phyloP scores from a whole-genome alignment of 2,113 vertebrate genomes.

The Hemiprocne comata region DNA sequence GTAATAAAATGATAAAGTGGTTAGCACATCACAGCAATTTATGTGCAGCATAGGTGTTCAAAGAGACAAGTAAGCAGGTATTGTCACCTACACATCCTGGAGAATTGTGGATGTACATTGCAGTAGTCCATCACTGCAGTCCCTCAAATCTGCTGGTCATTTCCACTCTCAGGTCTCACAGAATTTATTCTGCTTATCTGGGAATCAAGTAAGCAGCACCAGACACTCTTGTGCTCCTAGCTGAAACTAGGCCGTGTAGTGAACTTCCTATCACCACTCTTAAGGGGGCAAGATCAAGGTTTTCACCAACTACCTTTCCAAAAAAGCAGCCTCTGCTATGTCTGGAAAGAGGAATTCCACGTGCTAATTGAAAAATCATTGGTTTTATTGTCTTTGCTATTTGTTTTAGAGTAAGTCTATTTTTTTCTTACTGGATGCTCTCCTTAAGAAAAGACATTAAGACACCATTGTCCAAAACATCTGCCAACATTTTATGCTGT shows the following conservation, averaged over 20 bases:
- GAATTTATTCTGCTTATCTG: not conserved
- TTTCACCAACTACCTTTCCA: not conserved
- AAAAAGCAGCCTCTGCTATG: not conserved
- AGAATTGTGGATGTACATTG: not conserved
- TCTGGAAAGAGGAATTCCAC: not conserved
- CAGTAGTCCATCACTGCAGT: not conserved
- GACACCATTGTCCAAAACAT: not conserved
- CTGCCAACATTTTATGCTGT: not conserved
- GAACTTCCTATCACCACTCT: not conserved
- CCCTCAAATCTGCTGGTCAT: not conserved
- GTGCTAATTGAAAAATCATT: not conserved
- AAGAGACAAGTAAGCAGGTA: constrained; percentile 34
- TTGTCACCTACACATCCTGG: not conserved
- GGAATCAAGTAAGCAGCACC: not conserved
- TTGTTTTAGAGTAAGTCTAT: not conserved
- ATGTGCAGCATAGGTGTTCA: constrained; percentile 48
- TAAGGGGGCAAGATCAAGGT: not conserved
- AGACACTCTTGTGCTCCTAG: not conserved
- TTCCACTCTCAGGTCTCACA: not conserved
- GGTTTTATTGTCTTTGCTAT: not conserved
- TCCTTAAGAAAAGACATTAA: not conserved
- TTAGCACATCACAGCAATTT: constrained; percentile 64
- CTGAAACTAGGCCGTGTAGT: not conserved
- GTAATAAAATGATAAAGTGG: constrained; percentile 80
- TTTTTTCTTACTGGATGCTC: not conserved